Evolutionary conservation across 2,113 vertebrate species (phyloP), one percentile per base, ranked within the genome.

Genomic region (Lophotis ruficrista): DNA sequence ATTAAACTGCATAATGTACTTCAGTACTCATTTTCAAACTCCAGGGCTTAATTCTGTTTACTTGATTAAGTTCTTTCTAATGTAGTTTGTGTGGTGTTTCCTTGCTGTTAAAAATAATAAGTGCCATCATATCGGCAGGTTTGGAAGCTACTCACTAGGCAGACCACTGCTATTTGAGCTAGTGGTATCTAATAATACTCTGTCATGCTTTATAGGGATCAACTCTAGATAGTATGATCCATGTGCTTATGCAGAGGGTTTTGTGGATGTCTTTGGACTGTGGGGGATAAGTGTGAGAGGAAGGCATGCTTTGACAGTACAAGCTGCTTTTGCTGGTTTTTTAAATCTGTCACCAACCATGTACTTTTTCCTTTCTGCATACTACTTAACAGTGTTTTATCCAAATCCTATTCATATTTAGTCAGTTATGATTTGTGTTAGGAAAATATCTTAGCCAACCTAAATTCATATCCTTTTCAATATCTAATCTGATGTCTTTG

Each of bases 51-150:
- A 61, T 48, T 78, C 38, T 83, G 58, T 78, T 87, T 66, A 66
- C 71, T 61, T 4, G 9, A 38, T 58, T 14, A 77, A 33, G 41
- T 89, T 89, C 37, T 50, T 94, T 93, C 47, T 86, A 22, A 69
- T 66, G 41, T 71, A 91, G 50, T 61, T 89, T 86, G 22, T 86
- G 25, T 83, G 62, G 56, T 73, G 58, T 66, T 93, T 94, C 28
- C 62, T 95, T 33, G 65, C 37, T 43, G 27, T 94, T 92, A 95
- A 78, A 94, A 94, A 84, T 89, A 96, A 87, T 84, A 90, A 77
- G n/a, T 77, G 38, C 47, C 80, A 12, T 80, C n/a, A 4, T 73
- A 50, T 80, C 60, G 45, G 54, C 68, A 50, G n/a, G 37, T 51
- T 80, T 93, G 64, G 86, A 92, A 94, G 31, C 47, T 70, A 12